Percentiles rank a stretch among this genome's conserved stretches.
These are phyloP conservation scores for Coleophora deauratella DNA, from an alignment of 2,888 invertebrate species.

Conservation along the genomic window DNA sequence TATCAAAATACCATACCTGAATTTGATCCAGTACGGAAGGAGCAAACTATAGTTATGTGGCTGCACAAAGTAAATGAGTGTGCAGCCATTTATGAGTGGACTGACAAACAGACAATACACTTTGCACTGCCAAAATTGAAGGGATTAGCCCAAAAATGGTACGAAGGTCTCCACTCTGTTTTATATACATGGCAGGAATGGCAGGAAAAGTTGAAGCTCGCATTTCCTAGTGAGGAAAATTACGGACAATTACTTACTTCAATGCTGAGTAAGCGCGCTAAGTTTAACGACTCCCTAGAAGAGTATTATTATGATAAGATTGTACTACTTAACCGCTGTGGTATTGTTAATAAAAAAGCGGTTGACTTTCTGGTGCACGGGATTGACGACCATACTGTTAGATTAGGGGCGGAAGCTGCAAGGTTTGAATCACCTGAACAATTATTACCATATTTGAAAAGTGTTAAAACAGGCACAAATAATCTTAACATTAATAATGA, in stretches of 20 bases:
- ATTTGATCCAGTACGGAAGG: too few relatives aligned
- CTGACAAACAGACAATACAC: conserved; percentile 11
- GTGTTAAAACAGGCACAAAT: background rate
- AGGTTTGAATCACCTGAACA: conserved; percentile 15
- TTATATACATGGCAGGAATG: conserved; percentile 15
- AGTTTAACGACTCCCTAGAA: conserved; percentile 9
- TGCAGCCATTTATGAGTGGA: too few relatives aligned
- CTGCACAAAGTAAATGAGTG: too few relatives aligned
- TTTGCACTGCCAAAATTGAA: conserved; percentile 13
- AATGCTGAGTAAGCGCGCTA: conserved; percentile 4
- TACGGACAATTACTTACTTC: conserved; percentile 12
- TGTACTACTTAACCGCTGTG: conserved; percentile 14
- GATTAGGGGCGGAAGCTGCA: conserved; percentile 17
- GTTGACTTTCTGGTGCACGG: conserved; percentile 16
- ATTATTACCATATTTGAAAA: background rate
- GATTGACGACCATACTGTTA: conserved; percentile 16
- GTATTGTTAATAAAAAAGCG: conserved; percentile 12
- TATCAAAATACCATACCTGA: too few relatives aligned
- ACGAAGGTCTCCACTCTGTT: conserved; percentile 14
- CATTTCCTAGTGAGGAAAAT: conserved; percentile 14
- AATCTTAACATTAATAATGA: background rate
- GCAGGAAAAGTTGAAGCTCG: conserved; percentile 11
- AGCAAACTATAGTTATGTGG: too few relatives aligned
- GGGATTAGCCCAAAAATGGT: conserved; percentile 17
- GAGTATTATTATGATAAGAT: conserved; percentile 20